Evolutionary conservation across 2,888 invertebrate species (phyloP).

Genomic region (Alviniconcha strummeri): DNA sequence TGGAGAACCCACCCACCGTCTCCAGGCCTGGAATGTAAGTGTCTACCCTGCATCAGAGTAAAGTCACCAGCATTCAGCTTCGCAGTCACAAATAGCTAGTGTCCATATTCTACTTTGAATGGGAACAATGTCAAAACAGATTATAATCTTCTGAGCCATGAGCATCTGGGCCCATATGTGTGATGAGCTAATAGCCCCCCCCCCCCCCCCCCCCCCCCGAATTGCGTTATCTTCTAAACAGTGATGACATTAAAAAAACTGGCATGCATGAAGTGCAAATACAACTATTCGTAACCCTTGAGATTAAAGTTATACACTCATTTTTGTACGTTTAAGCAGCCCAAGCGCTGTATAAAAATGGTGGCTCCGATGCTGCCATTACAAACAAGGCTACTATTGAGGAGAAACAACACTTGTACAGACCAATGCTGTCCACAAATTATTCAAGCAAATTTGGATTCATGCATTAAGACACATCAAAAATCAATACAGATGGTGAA

Average conservation of each 20-base stretch:
- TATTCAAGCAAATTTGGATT: too few species aligned
- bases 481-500: too few species aligned
- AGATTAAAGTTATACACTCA: neutral
- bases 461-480: too few species aligned
- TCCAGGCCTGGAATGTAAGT: conserved; percentile 72
- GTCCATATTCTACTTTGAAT: too few species aligned
- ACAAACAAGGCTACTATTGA: too few species aligned
- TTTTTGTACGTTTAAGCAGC: neutral
- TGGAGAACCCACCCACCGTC: conserved; percentile 74
- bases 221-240: neutral
- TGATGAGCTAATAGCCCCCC: neutral
- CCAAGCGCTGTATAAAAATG: too few species aligned
- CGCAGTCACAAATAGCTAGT: too few species aligned
- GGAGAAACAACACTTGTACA: too few species aligned
- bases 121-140: neutral
- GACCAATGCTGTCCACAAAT: too few species aligned
- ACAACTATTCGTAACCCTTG: neutral
- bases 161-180: neutral
- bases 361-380: too few species aligned
- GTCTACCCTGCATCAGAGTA: conserved; percentile 72
- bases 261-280: neutral
- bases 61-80: neutral
- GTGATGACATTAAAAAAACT: neutral
- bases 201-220: too few species aligned
- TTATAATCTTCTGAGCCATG: neutral